A percentile compares a stretch with the other conserved stretches of the same genome.
Evolutionary conservation across 2,113 vertebrate species (phyloP).

Genomic region (Cyanoderma ruficeps): DNA sequence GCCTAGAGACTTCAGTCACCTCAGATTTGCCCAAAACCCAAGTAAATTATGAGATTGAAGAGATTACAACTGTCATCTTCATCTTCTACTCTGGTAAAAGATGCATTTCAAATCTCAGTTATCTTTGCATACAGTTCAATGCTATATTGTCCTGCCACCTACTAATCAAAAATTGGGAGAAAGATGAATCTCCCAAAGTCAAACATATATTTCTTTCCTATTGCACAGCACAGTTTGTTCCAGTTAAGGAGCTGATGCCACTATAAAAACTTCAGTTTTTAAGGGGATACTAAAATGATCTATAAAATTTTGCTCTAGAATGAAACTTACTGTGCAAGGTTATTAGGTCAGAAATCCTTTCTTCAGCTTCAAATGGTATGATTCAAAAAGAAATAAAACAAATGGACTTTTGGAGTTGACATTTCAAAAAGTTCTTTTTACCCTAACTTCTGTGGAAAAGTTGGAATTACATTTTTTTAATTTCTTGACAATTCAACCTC

Average conservation of each 20-base stretch:
- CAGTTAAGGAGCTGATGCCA: background rate
- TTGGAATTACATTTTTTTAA: background rate
- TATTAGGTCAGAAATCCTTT: background rate
- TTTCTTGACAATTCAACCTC: background rate
- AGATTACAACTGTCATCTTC: conserved; percentile 67
- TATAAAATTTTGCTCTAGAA: background rate
- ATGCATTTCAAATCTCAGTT: conserved; percentile 57
- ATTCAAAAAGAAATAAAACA: background rate
- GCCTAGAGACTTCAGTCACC: conserved; percentile 43
- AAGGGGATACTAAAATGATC: background rate
- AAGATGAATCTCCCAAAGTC: conserved; percentile 40
- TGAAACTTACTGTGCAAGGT: background rate
- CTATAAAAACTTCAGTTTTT: conserved; percentile 30
- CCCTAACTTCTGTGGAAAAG: background rate
- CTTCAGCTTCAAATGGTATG: background rate
- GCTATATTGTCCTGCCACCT: conserved; percentile 58
- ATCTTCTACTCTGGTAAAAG: conserved; percentile 47
- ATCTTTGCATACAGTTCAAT: conserved; percentile 53
- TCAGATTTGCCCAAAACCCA: conserved; percentile 50
- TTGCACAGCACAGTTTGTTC: conserved; percentile 22
- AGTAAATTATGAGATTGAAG: conserved; percentile 67
- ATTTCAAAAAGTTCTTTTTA: background rate
- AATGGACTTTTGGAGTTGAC: background rate
- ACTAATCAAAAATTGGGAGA: conserved; percentile 64
- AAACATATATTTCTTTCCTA: conserved; percentile 54